phyloP scores from a whole-genome alignment of 2,888 invertebrate species.

The Drosophila ezoana region DNA sequence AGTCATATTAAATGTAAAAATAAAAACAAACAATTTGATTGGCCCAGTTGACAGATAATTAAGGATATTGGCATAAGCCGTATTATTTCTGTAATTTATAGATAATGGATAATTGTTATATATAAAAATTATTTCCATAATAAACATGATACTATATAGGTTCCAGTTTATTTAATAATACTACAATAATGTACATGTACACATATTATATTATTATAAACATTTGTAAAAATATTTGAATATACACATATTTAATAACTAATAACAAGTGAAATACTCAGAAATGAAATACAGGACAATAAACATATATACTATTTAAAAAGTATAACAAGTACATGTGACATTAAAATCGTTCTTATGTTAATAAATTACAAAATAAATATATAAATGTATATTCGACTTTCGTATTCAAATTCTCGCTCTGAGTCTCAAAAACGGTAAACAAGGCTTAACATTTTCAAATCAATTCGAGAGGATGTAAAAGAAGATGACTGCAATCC shows the following conservation, averaged over 20 bases:
- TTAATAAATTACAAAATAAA: constrained; percentile 45
- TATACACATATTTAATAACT: constrained; percentile 40
- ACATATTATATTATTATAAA: constrained; percentile 14
- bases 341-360: constrained; percentile 52
- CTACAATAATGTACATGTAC: constrained; percentile 6
- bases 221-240: constrained; percentile 22
- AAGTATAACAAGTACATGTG: constrained; percentile 18
- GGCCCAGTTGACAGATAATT: background rate
- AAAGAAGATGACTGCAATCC: no score
- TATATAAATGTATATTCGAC: constrained; percentile 21
- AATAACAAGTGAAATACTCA: constrained; percentile 62
- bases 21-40: background rate
- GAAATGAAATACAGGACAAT: constrained; percentile 72
- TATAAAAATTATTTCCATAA: constrained; percentile 2
- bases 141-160: constrained; percentile 24
- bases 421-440: no score
- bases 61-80: background rate
- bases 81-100: no score
- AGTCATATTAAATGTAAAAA: no score
- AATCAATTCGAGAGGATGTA: no score
- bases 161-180: constrained; percentile 24
- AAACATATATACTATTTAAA: constrained; percentile 53
- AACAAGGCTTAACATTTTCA: no score
- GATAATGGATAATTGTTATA: constrained; percentile 4
- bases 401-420: no score